Base-by-base conservation (phyloP, 2,797 vertebrate genomes). In the Podarcis siculus region DNA sequence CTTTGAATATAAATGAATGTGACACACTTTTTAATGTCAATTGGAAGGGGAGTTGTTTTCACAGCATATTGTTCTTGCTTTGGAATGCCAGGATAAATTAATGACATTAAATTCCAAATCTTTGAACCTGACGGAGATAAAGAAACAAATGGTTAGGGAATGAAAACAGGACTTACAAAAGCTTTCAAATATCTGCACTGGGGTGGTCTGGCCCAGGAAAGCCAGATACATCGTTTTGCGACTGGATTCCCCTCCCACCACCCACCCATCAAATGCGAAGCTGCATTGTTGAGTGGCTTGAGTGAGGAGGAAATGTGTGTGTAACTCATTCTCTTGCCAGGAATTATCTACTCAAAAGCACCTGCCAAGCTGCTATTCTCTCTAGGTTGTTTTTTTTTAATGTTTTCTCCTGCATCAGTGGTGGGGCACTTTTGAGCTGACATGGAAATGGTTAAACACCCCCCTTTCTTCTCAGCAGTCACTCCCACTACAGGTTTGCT, bases 21-120 rank as follows among this genome's bases (percentile, higher is more conserved):
- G 93, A 89, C 39, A 81, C 27, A 89, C 92, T 69, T 92, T 95
- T 89, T 94, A 94, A 93, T 94, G 93, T 92, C 95, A 92, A 91
- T 94, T 90, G 89, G 92, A 92, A 96, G 88, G 66, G 82, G 90
- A 93, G 91, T 91, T 92, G 89, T 79, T 94, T 83, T 91, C 90
- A 91, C 86, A 91, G 92, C 88, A 81, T 89, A 93, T 89, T 2
- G 89, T 93, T 93, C 94, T 95, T 92, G 93, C 92, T 91, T 94
- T 92, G 87, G 93, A 95, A 92, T 76, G 82, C 81, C 37, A 45
- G 88, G 89, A 92, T 92, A 95, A 95, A 96, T 93, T 94, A 93
- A 93, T 94, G 94, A 94, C 89, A 90, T 92, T 92, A 92, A 92
- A 19, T 79, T 82, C 45, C 79, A 83, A 6, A 69, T 94, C 94